A percentile compares a stretch with the other conserved stretches of the same genome.
Evolutionary conservation across 2,113 vertebrate species (phyloP).

Genomic region (Dicrurus megarhynchus): DNA sequence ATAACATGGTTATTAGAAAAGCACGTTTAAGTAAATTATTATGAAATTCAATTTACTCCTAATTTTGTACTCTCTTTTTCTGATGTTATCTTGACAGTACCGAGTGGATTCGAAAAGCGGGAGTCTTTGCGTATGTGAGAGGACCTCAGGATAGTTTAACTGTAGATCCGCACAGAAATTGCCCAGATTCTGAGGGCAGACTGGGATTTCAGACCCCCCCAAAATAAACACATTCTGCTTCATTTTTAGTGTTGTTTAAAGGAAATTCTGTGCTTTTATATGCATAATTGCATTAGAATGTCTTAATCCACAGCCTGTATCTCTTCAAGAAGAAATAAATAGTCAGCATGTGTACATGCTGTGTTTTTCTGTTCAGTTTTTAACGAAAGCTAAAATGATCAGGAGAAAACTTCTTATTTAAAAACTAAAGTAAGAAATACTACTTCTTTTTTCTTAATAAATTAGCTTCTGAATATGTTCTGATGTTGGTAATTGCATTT

Average conservation of each 20-base stretch:
- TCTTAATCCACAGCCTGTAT: constrained; percentile 59
- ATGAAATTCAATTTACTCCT: constrained; percentile 71
- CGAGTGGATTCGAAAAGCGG: constrained; percentile 83
- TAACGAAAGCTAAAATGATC: constrained; percentile 46
- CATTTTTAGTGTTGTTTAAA: constrained; percentile 70
- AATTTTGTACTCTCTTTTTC: constrained; percentile 85
- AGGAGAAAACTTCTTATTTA: constrained; percentile 48
- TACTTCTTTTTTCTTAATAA: background rate
- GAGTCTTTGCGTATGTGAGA: constrained; percentile 82
- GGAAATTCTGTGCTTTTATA: constrained; percentile 37
- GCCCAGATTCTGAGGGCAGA: constrained; percentile 78
- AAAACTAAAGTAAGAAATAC: constrained; percentile 44
- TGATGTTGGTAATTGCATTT: constrained; percentile 64
- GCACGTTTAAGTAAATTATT: constrained; percentile 48
- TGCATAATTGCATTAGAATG: constrained; percentile 38
- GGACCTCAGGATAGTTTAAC: constrained; percentile 86
- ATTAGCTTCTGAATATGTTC: background rate
- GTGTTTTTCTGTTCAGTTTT: constrained; percentile 44
- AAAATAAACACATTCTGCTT: constrained; percentile 58
- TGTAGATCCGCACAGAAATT: constrained; percentile 78
- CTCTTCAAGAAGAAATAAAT: constrained; percentile 69
- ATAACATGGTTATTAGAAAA: background rate
- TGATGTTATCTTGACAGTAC: constrained; percentile 89
- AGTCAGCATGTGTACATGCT: constrained; percentile 21
- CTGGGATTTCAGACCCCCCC: constrained; percentile 72